A percentile compares a stretch with the other conserved stretches of the same genome.
Conservation (phyloP, 1,140 invertebrate genomes). For the Diplogasteroides magnus region DNA sequence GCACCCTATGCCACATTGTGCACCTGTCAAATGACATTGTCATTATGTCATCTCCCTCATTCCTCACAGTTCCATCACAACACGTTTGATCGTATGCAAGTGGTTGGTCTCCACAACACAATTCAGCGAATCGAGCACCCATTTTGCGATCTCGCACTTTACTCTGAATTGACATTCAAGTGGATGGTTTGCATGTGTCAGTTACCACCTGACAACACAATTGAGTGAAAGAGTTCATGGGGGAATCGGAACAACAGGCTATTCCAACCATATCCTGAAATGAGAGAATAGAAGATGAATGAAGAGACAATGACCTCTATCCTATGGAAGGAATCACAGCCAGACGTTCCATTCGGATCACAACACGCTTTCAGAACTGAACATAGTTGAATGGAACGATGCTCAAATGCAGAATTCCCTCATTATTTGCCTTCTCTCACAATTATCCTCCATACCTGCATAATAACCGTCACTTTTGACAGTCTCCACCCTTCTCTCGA, state of each 20-base stretch:
- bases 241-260: background rate
- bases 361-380: background rate
- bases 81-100: background rate
- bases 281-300: too few relatives aligned
- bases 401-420: too few relatives aligned
- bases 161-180: background rate
- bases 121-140: background rate
- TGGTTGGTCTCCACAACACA: background rate
- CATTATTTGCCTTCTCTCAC: too few relatives aligned
- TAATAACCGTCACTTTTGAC: too few relatives aligned
- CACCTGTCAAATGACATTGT: background rate
- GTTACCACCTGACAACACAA: background rate
- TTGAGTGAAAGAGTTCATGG: background rate
- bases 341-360: background rate
- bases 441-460: too few relatives aligned
- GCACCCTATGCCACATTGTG: background rate
- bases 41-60: background rate
- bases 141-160: background rate
- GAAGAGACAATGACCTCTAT: background rate
- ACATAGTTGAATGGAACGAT: too few relatives aligned
- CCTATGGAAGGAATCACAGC: background rate
- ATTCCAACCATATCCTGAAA: too few relatives aligned
- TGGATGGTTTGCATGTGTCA: background rate
- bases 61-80: background rate
- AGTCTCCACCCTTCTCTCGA: too few relatives aligned